Conservation (phyloP, 2,888 invertebrate genomes). For the Calephelis perditalis region DNA sequence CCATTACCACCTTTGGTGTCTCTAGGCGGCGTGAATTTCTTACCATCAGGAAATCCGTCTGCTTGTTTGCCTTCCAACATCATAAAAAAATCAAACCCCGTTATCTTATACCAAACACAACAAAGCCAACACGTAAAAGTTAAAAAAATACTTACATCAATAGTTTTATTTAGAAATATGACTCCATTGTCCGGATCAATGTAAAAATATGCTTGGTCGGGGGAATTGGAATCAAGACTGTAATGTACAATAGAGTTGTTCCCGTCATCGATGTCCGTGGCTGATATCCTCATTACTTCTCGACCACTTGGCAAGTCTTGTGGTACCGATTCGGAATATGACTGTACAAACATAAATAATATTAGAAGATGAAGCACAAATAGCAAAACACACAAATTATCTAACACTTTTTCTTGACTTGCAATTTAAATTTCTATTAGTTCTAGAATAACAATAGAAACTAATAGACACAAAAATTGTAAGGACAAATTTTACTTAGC, state of each 20-base stretch:
- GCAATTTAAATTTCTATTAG: background rate
- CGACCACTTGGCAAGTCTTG: constrained; percentile 85
- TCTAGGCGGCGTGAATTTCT: too few species aligned
- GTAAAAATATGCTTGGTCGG: constrained; percentile 83
- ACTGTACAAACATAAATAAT: constrained; percentile 47
- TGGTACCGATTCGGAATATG: constrained; percentile 85
- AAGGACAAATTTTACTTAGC: constrained; percentile 24
- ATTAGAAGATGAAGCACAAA: constrained; percentile 14
- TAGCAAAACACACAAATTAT: background rate
- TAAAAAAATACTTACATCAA: constrained; percentile 75
- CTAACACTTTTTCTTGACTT: background rate
- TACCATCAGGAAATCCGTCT: too few species aligned
- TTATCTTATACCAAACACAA: background rate
- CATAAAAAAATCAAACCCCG: too few species aligned
- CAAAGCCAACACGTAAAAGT: background rate
- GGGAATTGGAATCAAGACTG: constrained; percentile 69
- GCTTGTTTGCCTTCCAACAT: too few species aligned
- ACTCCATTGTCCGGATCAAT: constrained; percentile 91
- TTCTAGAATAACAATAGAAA: too few species aligned
- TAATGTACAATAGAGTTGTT: constrained; percentile 92
- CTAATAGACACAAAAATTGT: background rate
- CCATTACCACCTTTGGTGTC: too few species aligned
- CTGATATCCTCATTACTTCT: constrained; percentile 93
- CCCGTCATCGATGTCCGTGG: constrained; percentile 94
- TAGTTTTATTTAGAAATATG: constrained; percentile 83